Percentiles rank a stretch among this genome's conserved stretches.
Conservation (phyloP, 2,113 vertebrate species). For the Pomatorhinus ruficollis region DNA sequence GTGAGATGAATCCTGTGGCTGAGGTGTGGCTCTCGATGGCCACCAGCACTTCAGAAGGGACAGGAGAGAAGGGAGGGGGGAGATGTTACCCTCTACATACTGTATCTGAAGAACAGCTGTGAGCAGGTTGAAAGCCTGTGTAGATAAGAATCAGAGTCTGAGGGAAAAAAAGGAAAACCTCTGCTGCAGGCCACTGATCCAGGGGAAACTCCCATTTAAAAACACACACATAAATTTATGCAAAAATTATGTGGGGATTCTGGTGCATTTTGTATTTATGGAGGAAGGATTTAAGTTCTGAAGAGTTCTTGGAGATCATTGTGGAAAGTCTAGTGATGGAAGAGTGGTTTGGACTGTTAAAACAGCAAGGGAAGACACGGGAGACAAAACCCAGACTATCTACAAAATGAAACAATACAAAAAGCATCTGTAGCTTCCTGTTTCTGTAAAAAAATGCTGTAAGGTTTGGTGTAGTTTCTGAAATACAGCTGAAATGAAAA, state of each 20-base stretch:
- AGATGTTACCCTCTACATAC: not conserved
- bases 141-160: not conserved
- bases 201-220: not conserved
- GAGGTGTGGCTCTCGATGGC: accelerated
- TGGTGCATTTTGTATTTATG: not conserved
- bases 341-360: not conserved
- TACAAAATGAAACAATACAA: not conserved
- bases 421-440: conserved; percentile 2
- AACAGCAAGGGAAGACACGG: not conserved
- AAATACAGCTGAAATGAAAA: not conserved
- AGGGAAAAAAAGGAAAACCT: not conserved
- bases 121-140: not conserved
- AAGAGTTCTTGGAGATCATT: not conserved
- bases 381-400: conserved; percentile 17
- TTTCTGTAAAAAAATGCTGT: conserved; percentile 2
- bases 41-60: not conserved
- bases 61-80: not conserved
- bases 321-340: conserved; percentile 13
- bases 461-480: not conserved
- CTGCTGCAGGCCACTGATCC: not conserved
- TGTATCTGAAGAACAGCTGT: not conserved
- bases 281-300: not conserved
- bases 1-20: not conserved
- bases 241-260: not conserved
- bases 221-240: not conserved